Conservation (phyloP, 2,113 vertebrate genomes). For the Forbesichthys papilliferus region DNA sequence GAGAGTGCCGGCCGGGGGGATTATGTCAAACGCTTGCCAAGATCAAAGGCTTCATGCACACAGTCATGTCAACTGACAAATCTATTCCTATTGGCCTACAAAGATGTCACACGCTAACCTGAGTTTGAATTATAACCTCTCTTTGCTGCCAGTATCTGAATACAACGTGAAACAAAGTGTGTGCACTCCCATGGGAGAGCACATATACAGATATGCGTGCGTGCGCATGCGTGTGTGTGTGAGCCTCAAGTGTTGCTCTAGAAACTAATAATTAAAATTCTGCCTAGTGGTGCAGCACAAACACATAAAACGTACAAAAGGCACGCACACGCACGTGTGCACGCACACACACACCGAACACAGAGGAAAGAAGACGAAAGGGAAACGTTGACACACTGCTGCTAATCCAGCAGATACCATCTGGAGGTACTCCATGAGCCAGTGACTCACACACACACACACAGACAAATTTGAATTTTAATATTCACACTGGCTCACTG, state of each 20-base stretch:
- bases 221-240: background rate
- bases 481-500: conserved; percentile 26
- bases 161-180: background rate
- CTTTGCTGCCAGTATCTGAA: too few species aligned
- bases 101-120: too few species aligned
- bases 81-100: too few species aligned
- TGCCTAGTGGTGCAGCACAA: conserved; percentile 41
- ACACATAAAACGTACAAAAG: conserved; percentile 17
- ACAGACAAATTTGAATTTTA: background rate
- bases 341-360: conserved; percentile 25
- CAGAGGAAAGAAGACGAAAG: conserved; percentile 45
- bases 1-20: conserved; percentile 20
- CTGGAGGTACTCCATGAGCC: conserved; percentile 59
- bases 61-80: too few species aligned
- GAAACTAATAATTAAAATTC: conserved; percentile 46
- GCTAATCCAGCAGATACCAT: conserved; percentile 67
- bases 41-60: conserved; percentile 45
- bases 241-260: conserved; percentile 38
- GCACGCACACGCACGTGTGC: background rate
- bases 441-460: conserved; percentile 34
- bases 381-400: conserved; percentile 44
- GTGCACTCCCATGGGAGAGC: background rate
- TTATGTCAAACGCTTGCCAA: conserved; percentile 31
- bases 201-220: background rate
- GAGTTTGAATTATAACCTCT: too few species aligned